Conservation (phyloP, 2,113 vertebrate genomes). For the Microcebus ravelobensis region DNA sequence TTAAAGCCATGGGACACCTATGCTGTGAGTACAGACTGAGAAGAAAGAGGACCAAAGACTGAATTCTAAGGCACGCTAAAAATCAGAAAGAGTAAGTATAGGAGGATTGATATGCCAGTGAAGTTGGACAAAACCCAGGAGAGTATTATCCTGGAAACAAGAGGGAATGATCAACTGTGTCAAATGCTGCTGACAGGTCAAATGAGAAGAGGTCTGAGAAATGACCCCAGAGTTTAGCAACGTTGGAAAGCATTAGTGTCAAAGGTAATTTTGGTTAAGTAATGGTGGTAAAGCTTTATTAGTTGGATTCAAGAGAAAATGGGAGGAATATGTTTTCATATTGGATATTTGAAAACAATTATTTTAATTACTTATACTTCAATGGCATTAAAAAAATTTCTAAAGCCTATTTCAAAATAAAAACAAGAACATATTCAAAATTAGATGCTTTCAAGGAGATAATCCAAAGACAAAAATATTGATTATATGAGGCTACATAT, state of each 20-base stretch:
- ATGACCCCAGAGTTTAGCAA: not conserved
- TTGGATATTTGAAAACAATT: not conserved
- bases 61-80: not conserved
- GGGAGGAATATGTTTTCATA: not conserved
- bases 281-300: not conserved
- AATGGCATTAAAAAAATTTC: not conserved
- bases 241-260: not conserved
- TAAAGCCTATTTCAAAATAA: slow-evolving; percentile 27
- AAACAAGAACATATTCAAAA: slow-evolving; percentile 22
- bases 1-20: not conserved
- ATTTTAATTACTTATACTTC: not conserved
- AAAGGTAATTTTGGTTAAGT: not conserved
- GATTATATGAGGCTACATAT: not conserved
- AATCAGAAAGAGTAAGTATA: not conserved
- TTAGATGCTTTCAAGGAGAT: not conserved
- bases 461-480: not conserved
- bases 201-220: not conserved
- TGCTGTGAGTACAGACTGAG: not conserved
- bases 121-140: not conserved
- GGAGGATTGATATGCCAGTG: not conserved
- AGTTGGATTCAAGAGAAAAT: not conserved
- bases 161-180: not conserved
- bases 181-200: not conserved
- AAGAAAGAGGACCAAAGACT: not conserved
- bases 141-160: not conserved